Evolutionary conservation across 2,888 invertebrate species (phyloP), one percentile per base, ranked within the genome.

Genomic region (Meandrusa payeni): DNA sequence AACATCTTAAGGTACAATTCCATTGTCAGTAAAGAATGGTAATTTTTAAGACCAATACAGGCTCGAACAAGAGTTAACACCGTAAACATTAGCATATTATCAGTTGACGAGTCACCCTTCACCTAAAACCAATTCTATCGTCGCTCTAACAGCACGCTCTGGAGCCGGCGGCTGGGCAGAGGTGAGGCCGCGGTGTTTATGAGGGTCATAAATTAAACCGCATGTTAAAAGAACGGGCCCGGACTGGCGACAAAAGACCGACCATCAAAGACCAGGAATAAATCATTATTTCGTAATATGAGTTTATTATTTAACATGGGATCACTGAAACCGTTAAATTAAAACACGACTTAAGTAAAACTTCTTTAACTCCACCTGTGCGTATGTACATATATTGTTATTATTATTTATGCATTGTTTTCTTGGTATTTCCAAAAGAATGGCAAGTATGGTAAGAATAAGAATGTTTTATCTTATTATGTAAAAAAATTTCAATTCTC

Each of bases 181-280:
- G 22, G 22, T 15, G 20, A 10, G 6, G 5, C 29, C 15, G 28
- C 13, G 20, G 6, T 29, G 28, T 38, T 38, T 28, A 29, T 28
- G 38, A 13, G 12, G 1, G 28, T 29, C 12, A 33, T 41, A 41
- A 40, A 32, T 40, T 32, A 32, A 32, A 12, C 9, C n/a, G 17
- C 5, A 2, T 17, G 24, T 17, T 27, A 13, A 29, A 17, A 37
- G 12, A 38, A 10, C 13, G 13, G 3, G 5, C 5, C 7, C 1
- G 2, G 22, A 24, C 23, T 23, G 13, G 7, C 9, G 15, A 34
- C 39, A 29, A 32, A 24, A 17, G 19, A 12, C 7, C 9, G 1
- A 11, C 10, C 7, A 32, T 15, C 29, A 26, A 26, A 32, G 11
- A 40, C 15, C 26, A 19, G 11, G 19, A 22, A 38, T 34, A 34